Percentiles rank a stretch among this genome's conserved stretches.
Evolutionary conservation across 2,797 vertebrate genomes (phyloP).

Genomic region (Euthynnus affinis): DNA sequence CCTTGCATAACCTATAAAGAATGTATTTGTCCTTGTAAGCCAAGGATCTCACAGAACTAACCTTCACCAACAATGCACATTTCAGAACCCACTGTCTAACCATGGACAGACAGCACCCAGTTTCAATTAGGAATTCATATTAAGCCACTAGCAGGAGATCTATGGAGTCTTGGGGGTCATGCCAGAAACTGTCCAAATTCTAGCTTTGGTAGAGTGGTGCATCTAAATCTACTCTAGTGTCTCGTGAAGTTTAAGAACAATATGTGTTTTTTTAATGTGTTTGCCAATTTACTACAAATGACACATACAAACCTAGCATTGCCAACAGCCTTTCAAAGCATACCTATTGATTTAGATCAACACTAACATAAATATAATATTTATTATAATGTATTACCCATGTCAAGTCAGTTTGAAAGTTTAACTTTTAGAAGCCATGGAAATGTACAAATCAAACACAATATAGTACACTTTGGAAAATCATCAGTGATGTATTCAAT

Average conservation of each 20-base stretch:
- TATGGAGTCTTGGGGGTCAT: conserved; percentile 29
- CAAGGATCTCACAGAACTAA: conserved; percentile 29
- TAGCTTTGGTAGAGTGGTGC: conserved; percentile 35
- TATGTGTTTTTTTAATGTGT: conserved; percentile 18
- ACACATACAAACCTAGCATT: conserved; percentile 9
- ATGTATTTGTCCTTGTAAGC: neutral
- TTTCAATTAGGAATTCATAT: conserved; percentile 58
- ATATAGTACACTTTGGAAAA: neutral
- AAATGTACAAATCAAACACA: conserved; percentile 32
- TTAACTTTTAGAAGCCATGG: conserved; percentile 36
- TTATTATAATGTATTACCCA: conserved; percentile 40
- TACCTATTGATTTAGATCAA: conserved; percentile 43
- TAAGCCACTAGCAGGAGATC: conserved; percentile 51
- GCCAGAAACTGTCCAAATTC: conserved; percentile 31
- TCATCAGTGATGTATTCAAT: conserved; percentile 32
- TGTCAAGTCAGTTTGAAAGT: conserved; percentile 6
- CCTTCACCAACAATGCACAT: conserved; percentile 36
- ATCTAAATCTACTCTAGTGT: conserved; percentile 17
- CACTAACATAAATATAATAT: conserved; percentile 28
- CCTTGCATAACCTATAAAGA: conserved; percentile 33
- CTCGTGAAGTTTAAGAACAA: conserved; percentile 40
- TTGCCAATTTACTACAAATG: conserved; percentile 47
- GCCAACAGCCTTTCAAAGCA: conserved; percentile 35
- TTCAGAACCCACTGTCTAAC: conserved; percentile 42
- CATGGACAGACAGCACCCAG: conserved; percentile 46